Percentiles rank a stretch among this genome's conserved stretches.
Conservation (phyloP, 2,113 vertebrate species). For the Xiphias gladius region DNA sequence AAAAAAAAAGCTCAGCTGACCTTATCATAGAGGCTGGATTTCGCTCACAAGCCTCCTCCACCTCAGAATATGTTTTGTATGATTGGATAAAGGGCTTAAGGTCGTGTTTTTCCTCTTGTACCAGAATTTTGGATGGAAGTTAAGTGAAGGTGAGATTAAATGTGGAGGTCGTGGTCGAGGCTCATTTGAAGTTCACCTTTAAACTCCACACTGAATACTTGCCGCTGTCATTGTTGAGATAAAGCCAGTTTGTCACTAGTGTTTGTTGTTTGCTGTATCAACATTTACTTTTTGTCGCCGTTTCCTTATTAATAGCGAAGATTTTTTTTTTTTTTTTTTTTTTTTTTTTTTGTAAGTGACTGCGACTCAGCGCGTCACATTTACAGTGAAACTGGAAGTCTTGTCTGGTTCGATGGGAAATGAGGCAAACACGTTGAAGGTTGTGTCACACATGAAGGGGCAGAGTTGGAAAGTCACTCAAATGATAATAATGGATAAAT, state of each 20-base stretch:
- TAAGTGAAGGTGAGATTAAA: neutral
- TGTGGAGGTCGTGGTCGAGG: neutral
- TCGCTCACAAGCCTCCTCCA: neutral
- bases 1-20: neutral
- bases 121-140: fast-evolving
- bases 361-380: slow-evolving; percentile 3
- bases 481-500: neutral
- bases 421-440: slow-evolving; percentile 29
- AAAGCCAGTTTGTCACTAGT: neutral
- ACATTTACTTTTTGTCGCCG: neutral
- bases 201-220: neutral
- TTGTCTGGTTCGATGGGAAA: slow-evolving; percentile 36
- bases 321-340: neutral
- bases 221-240: neutral
- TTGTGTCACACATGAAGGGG: slow-evolving; percentile 23
- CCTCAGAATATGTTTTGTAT: neutral
- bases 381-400: slow-evolving; percentile 24
- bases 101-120: neutral
- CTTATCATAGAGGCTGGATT: neutral
- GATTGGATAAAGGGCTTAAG: neutral
- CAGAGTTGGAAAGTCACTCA: slow-evolving; percentile 6
- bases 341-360: neutral
- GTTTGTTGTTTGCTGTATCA: slow-evolving; percentile 4
- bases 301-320: slow-evolving; percentile 22
- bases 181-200: neutral